phyloP scores from a whole-genome alignment of 2,888 invertebrate species.

The Clistopyga incitator region DNA sequence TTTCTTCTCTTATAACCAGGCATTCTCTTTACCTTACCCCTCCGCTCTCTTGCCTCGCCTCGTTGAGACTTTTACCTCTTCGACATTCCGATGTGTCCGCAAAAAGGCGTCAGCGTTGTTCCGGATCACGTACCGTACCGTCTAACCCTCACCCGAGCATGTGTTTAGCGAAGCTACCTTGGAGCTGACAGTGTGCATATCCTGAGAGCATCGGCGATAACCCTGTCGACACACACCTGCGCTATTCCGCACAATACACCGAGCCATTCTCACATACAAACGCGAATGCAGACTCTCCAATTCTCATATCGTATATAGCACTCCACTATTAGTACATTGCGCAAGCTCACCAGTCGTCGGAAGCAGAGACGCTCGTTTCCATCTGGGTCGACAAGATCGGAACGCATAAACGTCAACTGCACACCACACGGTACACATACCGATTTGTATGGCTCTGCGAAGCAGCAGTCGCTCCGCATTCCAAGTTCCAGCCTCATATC shows the following conservation, averaged over 20 bases:
- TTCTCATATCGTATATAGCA: conserved; percentile 1
- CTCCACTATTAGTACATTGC: conserved; percentile 34
- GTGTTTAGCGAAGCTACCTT: background rate
- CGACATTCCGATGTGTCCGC: conserved; percentile 4
- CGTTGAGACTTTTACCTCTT: background rate
- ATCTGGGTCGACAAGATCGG: conserved; percentile 70
- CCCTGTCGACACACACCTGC: conserved; percentile 8
- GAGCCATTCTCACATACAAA: background rate
- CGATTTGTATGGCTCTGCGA: conserved; percentile 12
- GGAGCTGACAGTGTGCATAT: conserved; percentile 1
- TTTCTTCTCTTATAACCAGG: background rate
- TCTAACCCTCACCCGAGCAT: background rate
- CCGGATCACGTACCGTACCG: conserved; percentile 59
- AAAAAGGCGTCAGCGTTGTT: conserved; percentile 66
- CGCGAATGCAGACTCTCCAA: background rate
- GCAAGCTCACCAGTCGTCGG: conserved; percentile 34
- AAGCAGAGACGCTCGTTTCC: conserved; percentile 57
- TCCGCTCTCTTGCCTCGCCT: conserved; percentile 2
- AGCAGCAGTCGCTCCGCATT: conserved; percentile 1
- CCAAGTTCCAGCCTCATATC: conserved; percentile 18
- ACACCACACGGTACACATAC: conserved; percentile 31
- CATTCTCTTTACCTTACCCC: conserved; percentile 6
- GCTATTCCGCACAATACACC: conserved; percentile 2
- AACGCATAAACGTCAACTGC: conserved; percentile 73
- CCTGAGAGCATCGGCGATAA: conserved; percentile 17